Base-by-base conservation (phyloP, 2,113 vertebrate genomes). In the Anarhynchus alexandrinus region DNA sequence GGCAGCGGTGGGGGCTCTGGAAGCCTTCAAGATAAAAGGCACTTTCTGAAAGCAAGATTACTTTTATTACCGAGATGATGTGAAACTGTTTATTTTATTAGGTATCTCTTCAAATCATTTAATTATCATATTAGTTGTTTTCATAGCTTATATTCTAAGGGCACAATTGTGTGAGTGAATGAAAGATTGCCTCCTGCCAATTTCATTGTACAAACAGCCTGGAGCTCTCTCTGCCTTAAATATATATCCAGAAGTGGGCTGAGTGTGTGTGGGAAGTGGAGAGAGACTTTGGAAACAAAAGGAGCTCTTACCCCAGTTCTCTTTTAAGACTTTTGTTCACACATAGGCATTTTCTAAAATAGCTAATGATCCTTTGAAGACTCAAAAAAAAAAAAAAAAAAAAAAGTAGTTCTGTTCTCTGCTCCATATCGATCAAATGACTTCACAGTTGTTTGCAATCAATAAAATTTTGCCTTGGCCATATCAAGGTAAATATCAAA, bases 161-260 rank as follows among this genome's bases (percentile, higher is more conserved):
- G 78, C 64, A 43, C 38, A 67, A 55, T 82, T 94, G 64, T 87
- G 74, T 47, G 72, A 74, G 59, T 88, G 73, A 82, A 82, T 86
- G 88, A 91, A 95, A 93, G 72, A 88, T 64, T 94, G 61, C 77
- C 64, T 94, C 40, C 89, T n/a, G 34, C 72, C 93, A 93, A 40
- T 58, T 88, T 72, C 36, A 26, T 57, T 85, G 67, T 58, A 55
- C 88, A 97, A 95, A 96, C 52, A 92, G 85, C 83, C 94, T 47
- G 69, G 26, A 91, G 90, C 86, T 17, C 49, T 81, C 27, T 19
- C 61, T 72, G 89, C 47, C 86, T 96, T 78, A 94, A 95, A 91
- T 92, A 88, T 38, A 65, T 58, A 88, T 22, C 58, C 83, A 89
- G 65, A 73, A 92, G 11, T 54, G 54, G 57, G 67, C 23, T 90